Conservation (phyloP, 2,888 invertebrate genomes). For the Drosophila testacea region DNA sequence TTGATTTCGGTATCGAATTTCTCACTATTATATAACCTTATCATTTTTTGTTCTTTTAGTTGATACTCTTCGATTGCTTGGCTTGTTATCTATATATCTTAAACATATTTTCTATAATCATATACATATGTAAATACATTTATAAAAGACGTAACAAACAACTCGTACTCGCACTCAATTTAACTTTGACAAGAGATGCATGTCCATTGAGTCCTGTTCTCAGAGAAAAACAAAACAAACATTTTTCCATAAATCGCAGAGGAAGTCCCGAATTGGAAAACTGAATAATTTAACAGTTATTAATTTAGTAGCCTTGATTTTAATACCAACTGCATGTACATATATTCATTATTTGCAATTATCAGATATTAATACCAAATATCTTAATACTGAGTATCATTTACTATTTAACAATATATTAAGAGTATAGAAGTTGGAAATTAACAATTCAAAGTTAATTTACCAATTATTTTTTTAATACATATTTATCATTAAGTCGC, state of each 20-base stretch:
- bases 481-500: too few species aligned
- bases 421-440: too few species aligned
- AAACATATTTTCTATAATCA: conserved; percentile 19
- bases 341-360: neutral
- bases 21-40: conserved; percentile 78
- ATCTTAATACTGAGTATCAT: too few species aligned
- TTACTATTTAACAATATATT: too few species aligned
- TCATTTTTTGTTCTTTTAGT: conserved; percentile 67
- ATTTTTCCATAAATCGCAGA: conserved; percentile 6
- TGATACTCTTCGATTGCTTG: conserved; percentile 54
- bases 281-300: neutral
- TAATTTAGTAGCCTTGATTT: too few species aligned
- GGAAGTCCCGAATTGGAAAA: conserved; percentile 6
- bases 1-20: conserved; percentile 86
- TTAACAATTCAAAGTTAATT: too few species aligned
- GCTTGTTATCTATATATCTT: conserved; percentile 42
- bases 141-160: conserved; percentile 3
- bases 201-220: neutral
- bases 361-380: too few species aligned
- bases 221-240: neutral
- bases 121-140: conserved; percentile 26
- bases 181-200: conserved; percentile 4
- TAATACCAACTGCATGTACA: conserved; percentile 1
- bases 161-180: conserved; percentile 1
- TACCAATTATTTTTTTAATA: too few species aligned